These are phyloP conservation scores for Mimumesa dahlbomi DNA, from an alignment of 2,888 invertebrate genomes.

Conservation along the genomic window DNA sequence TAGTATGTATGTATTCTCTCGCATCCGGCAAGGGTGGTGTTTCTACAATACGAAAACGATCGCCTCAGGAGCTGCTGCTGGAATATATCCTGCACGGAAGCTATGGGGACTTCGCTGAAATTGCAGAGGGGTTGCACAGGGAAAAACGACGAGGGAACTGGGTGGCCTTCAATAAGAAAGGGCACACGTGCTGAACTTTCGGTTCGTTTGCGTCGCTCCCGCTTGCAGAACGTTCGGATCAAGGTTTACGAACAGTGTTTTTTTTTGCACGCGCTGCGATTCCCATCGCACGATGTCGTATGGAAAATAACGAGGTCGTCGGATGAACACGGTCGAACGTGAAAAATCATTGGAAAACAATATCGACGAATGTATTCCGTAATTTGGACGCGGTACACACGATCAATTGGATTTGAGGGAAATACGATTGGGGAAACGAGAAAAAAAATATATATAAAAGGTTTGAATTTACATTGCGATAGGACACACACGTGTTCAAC, in stretches of 20 bases:
- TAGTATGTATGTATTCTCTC: slow-evolving; percentile 19
- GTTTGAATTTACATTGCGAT: no score
- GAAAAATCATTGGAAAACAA: no score
- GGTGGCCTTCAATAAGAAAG: slow-evolving; percentile 42
- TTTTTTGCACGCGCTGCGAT: no score
- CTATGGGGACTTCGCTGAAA: slow-evolving; percentile 5
- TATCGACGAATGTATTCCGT: no score
- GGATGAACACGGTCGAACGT: no score
- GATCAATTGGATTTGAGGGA: no score
- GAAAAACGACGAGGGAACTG: slow-evolving; percentile 29
- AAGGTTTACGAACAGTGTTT: not conserved
- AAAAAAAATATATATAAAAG: no score
- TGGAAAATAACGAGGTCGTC: no score
- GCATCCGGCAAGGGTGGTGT: slow-evolving; percentile 20
- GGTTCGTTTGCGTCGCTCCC: not conserved
- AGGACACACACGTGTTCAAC: no score
- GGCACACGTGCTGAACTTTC: slow-evolving; percentile 46
- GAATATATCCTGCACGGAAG: slow-evolving; percentile 17
- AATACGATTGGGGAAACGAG: no score
- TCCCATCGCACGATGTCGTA: no score
- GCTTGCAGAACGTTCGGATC: not conserved
- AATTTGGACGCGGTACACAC: no score
- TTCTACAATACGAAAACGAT: slow-evolving; percentile 21
- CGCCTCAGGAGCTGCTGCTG: slow-evolving; percentile 22
- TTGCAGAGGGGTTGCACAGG: slow-evolving; percentile 46